phyloP scores from a whole-genome alignment of 1,140 invertebrate genomes.

The Heliconius himera region DNA sequence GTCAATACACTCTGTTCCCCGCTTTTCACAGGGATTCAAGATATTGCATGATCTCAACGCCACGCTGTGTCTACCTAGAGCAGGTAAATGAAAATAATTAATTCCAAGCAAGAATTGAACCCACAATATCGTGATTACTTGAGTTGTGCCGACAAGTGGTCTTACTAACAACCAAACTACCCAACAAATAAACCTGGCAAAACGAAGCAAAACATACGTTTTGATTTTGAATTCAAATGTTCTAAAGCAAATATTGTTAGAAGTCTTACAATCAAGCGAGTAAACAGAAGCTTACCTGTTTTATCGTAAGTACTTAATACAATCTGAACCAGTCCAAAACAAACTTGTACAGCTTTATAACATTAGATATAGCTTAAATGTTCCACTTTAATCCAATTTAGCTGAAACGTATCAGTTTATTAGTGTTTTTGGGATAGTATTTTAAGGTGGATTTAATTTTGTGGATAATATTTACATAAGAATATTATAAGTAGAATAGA shows the following conservation, averaged over 20 bases:
- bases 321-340: background rate
- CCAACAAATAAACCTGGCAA: background rate
- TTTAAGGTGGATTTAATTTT: no score
- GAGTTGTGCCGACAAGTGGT: no score
- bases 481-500: no score
- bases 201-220: background rate
- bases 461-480: no score
- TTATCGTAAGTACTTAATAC: slow-evolving; percentile 6
- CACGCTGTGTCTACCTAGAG: no score
- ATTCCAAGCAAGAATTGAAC: no score
- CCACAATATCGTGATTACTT: no score
- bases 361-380: background rate
- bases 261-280: background rate
- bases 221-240: background rate
- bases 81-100: no score
- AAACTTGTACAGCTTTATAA: slow-evolving; percentile 3
- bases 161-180: background rate
- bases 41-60: no score
- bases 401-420: background rate
- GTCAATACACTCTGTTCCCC: no score
- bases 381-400: background rate
- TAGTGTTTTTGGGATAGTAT: background rate
- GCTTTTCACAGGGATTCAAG: no score
- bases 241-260: background rate
- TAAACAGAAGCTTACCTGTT: background rate